Percentiles rank a stretch among this genome's conserved stretches.
These are phyloP conservation scores for Phocoena phocoena DNA, from an alignment of 2,113 vertebrate genomes.

Conservation along the genomic window DNA sequence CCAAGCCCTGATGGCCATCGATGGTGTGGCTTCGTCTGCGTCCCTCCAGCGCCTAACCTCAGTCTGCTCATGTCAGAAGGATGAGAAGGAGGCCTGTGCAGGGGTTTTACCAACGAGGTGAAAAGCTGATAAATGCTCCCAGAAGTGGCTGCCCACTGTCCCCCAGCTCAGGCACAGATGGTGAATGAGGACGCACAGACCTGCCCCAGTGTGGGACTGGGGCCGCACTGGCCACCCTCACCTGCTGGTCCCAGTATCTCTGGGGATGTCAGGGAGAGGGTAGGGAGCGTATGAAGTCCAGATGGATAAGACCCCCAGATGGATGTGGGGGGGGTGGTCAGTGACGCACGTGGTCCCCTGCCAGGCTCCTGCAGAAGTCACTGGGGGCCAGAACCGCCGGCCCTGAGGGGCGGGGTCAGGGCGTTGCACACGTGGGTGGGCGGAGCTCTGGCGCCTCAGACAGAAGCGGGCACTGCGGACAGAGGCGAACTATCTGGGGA, in stretches of 20 bases:
- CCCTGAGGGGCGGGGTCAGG: background rate
- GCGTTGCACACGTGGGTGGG: background rate
- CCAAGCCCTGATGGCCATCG: background rate
- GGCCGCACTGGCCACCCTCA: background rate
- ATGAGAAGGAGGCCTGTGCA: background rate
- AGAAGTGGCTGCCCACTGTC: background rate
- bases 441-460: background rate
- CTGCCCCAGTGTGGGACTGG: background rate
- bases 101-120: background rate
- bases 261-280: too few species aligned
- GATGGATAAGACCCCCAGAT: background rate
- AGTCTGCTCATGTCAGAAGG: background rate
- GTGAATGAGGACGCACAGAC: background rate
- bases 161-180: background rate
- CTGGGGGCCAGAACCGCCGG: background rate
- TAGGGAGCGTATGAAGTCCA: background rate
- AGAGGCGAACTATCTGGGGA: background rate
- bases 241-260: background rate
- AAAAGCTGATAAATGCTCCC: background rate
- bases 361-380: background rate
- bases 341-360: background rate
- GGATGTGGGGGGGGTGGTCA: background rate
- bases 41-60: background rate
- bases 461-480: rapidly evolving
- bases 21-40: background rate